Evolutionary conservation across 2,797 vertebrate genomes (phyloP).

Genomic region (Botia almorhae): DNA sequence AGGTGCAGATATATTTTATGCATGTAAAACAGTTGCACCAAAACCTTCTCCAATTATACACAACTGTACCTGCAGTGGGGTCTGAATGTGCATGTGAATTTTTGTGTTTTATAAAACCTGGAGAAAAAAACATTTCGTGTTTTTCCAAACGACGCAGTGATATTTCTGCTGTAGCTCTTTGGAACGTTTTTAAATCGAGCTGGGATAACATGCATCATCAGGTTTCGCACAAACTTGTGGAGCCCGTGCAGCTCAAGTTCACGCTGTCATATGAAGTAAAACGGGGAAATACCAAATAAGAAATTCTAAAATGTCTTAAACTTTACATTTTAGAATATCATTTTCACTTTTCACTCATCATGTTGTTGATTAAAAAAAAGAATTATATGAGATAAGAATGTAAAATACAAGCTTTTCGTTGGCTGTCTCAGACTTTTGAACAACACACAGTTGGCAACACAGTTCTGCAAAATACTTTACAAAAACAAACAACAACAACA

Average conservation of each 20-base stretch:
- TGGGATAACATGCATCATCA: neutral
- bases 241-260: neutral
- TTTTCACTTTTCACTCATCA: too few relatives aligned
- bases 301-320: neutral
- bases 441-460: too few relatives aligned
- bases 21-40: neutral
- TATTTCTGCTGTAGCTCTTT: neutral
- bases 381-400: too few relatives aligned
- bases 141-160: neutral
- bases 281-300: neutral
- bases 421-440: neutral
- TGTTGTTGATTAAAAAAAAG: too few relatives aligned
- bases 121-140: neutral
- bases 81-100: too few relatives aligned
- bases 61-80: neutral
- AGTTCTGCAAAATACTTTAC: too few relatives aligned
- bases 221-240: neutral
- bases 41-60: neutral
- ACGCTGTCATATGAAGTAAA: neutral
- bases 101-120: neutral
- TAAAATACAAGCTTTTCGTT: neutral
- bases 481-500: too few relatives aligned
- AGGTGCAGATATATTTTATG: constrained; percentile 34
- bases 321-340: neutral
- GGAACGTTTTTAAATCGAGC: neutral